These are phyloP conservation scores for Hycleus phaleratus DNA, from an alignment of 1,140 invertebrate species.

Conservation along the genomic window DNA sequence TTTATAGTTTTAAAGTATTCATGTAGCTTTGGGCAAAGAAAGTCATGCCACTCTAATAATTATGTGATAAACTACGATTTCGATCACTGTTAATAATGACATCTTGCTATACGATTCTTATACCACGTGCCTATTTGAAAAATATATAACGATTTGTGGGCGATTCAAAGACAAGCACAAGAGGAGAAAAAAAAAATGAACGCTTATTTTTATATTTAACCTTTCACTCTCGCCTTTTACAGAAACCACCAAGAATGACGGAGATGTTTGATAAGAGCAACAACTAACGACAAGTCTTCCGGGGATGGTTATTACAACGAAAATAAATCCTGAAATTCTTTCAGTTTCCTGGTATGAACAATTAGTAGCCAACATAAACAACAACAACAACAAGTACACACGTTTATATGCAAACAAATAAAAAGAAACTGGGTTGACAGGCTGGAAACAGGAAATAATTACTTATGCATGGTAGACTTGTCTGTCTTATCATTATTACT, in stretches of 20 bases:
- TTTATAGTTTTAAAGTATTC: constrained; percentile 8
- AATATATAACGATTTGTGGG: constrained; percentile 5
- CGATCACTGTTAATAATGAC: constrained; percentile 28
- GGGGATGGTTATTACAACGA: too few relatives aligned
- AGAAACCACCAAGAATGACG: constrained; percentile 2
- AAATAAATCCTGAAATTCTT: too few relatives aligned
- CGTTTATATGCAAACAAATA: not conserved
- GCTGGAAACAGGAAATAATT: constrained; percentile 18
- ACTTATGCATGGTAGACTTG: constrained; percentile 8
- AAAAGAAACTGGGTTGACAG: constrained; percentile 20
- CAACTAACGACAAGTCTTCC: too few relatives aligned
- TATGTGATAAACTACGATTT: constrained; percentile 28
- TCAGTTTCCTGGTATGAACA: too few relatives aligned
- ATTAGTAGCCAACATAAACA: too few relatives aligned
- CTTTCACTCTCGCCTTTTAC: constrained; percentile 25
- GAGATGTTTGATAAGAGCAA: constrained; percentile 10
- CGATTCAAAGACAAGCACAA: not conserved
- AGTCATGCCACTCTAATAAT: constrained; percentile 29
- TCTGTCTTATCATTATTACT: not conserved
- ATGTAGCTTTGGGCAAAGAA: constrained; percentile 24
- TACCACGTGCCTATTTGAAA: constrained; percentile 19
- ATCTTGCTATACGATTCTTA: constrained; percentile 19
- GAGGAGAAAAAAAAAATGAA: too few relatives aligned
- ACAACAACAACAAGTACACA: too few relatives aligned
- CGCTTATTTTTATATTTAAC: constrained; percentile 7